Percentiles rank a stretch among this genome's conserved stretches.
phyloP scores from a whole-genome alignment of 2,888 invertebrate genomes.

The Melanostoma scalare region DNA sequence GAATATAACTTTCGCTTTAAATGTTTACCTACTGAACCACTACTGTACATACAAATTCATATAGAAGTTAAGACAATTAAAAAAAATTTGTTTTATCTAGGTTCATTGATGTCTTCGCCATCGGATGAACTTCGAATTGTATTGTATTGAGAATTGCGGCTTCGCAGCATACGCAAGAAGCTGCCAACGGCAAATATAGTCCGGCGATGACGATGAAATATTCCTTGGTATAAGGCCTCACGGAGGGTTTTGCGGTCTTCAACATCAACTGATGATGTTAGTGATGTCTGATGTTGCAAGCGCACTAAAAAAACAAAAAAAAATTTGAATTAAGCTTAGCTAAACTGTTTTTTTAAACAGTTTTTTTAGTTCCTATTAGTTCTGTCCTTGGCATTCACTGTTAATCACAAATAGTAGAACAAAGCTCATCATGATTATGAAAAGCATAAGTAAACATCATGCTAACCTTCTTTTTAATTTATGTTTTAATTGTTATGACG shows the following conservation, averaged over 20 bases:
- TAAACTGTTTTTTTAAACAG: background rate
- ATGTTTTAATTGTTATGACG: too few relatives aligned
- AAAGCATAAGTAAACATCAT: too few relatives aligned
- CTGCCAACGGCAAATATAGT: constrained; percentile 90
- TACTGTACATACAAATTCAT: too few relatives aligned
- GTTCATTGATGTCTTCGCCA: constrained; percentile 81
- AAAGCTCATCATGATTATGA: too few relatives aligned
- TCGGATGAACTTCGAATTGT: constrained; percentile 85
- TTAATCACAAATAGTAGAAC: too few relatives aligned
- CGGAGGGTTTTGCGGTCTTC: constrained; percentile 87
- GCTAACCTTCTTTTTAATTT: too few relatives aligned
- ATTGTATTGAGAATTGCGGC: constrained; percentile 89
- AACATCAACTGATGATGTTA: constrained; percentile 85
- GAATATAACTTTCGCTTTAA: background rate
- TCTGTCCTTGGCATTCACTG: too few relatives aligned
- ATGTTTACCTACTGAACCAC: too few relatives aligned
- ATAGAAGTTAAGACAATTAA: constrained; percentile 7
- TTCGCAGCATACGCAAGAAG: constrained; percentile 88
- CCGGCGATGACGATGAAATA: constrained; percentile 89
- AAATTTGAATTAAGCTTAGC: background rate
- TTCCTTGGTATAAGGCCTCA: constrained; percentile 89
- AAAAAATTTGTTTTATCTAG: constrained; percentile 79
- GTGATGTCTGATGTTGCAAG: constrained; percentile 85
- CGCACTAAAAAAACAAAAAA: constrained; percentile 79
- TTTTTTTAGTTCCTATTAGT: too few relatives aligned